Percentiles rank a stretch among this genome's conserved stretches.
phyloP scores from a whole-genome alignment of 2,888 invertebrate species.

The Cecidostiba fungosa region DNA sequence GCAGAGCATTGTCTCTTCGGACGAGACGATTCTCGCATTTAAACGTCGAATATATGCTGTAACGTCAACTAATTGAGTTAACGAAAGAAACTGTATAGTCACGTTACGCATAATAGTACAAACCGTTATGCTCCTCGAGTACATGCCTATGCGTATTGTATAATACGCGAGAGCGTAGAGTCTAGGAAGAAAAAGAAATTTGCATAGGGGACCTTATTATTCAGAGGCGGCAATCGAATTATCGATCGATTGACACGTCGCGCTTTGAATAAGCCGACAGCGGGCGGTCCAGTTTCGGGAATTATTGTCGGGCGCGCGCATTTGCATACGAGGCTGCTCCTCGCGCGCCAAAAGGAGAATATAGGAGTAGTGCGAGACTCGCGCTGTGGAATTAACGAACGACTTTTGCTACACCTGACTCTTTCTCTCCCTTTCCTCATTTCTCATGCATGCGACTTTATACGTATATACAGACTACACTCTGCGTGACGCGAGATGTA shows the following conservation, averaged over 20 bases:
- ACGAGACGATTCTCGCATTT: constrained; percentile 8
- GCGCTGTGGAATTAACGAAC: too few species aligned
- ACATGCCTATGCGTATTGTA: too few species aligned
- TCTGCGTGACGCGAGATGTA: constrained; percentile 29
- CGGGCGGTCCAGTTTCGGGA: constrained; percentile 69
- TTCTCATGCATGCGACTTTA: too few species aligned
- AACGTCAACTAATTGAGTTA: background rate
- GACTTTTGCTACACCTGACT: constrained; percentile 62
- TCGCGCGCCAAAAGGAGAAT: constrained; percentile 23
- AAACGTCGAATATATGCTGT: constrained; percentile 17
- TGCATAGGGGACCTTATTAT: constrained; percentile 76
- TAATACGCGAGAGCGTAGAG: too few species aligned
- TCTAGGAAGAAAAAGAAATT: constrained; percentile 68
- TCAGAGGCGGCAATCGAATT: constrained; percentile 74
- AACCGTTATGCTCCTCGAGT: constrained; percentile 25
- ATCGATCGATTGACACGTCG: constrained; percentile 76
- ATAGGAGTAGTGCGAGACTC: too few species aligned
- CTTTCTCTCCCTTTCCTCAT: constrained; percentile 17
- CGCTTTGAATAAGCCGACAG: constrained; percentile 70
- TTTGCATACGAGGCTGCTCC: constrained; percentile 72
- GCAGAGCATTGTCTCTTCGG: background rate
- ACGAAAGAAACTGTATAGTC: too few species aligned
- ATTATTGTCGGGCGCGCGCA: constrained; percentile 67
- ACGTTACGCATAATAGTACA: too few species aligned
- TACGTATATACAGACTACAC: background rate